Base-by-base conservation (phyloP, 2,888 invertebrate genomes). In the Euzophera pinguis region DNA sequence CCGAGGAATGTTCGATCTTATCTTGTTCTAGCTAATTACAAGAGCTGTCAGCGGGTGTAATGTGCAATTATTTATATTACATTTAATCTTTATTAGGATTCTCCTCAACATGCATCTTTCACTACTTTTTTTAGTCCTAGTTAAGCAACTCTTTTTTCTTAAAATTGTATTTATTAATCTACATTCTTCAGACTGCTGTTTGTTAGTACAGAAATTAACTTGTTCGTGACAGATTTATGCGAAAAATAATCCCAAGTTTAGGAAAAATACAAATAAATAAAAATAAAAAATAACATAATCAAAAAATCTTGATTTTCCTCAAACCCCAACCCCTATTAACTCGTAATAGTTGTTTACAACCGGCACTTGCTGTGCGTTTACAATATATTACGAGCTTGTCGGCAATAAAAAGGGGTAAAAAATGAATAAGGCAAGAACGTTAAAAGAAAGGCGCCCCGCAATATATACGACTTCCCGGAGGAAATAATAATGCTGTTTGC, bases 401-500 rank as follows among this genome's bases (percentile, higher is more conserved):
- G 81, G 84, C 89, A 85, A 84, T 89, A 90, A 91, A 90, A 89
- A 85, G 81, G 86, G 85, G 84, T 84, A 84, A 82, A 82, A 88
- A 86, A 86, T 81, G 81, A 85, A 84, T 80, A 80, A 88, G 83
- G 78, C 80, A 82, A 78, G 72, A 85, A 85, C 79, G 85, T 80
- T 88, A 88, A 90, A 89, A 88, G 87, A 89, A 88, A 89, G 78
- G 81, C 87, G 79, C 75, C 76, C 75, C 67, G 77, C 85, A 85
- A 90, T 91, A 90, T 90, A 87, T 90, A 91, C 84, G 90, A 89
- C 90, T 91, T 91, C 90, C 90, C 84, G 69, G 70, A 89, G 89
- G 90, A 89, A 90, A 90, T 90, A 91, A 91, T 90, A 90, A 90
- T 88, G 85, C 89, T 90, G 91, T 90, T 91, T 91, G 89, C 90